Conservation (phyloP, 2,797 vertebrate species). For the Tolypeutes matacus region DNA sequence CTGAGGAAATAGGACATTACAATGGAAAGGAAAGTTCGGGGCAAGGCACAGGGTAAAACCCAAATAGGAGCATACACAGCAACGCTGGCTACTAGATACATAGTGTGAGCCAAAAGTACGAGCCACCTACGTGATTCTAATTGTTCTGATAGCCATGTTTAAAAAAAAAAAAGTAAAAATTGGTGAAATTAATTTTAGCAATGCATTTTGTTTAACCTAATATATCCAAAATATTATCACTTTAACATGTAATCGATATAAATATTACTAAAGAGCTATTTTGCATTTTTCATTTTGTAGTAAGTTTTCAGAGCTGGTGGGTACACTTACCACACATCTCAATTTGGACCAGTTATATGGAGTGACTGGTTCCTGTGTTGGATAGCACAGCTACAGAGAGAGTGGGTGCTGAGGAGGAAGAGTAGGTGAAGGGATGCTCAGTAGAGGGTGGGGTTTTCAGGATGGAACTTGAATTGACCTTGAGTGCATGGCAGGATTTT, state of each 20-base stretch:
- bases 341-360: not conserved
- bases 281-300: conserved; percentile 34
- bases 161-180: not conserved
- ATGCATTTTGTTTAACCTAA: not conserved
- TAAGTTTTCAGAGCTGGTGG: not conserved
- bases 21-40: not conserved
- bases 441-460: not conserved
- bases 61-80: not conserved
- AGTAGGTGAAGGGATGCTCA: not conserved
- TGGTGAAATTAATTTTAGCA: not conserved
- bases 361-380: not conserved
- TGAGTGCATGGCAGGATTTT: not conserved
- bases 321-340: not conserved
- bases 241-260: conserved; percentile 3
- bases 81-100: not conserved
- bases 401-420: not conserved
- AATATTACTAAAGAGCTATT: conserved; percentile 38
- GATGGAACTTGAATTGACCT: not conserved
- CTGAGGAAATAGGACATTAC: not conserved
- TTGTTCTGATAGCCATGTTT: not conserved
- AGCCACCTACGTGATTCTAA: not conserved
- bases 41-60: not conserved
- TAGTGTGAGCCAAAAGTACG: not conserved
- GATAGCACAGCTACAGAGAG: not conserved
- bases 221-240: not conserved